phyloP scores from a whole-genome alignment of 2,888 invertebrate genomes.

The Hermaeophaga mercurialis region DNA sequence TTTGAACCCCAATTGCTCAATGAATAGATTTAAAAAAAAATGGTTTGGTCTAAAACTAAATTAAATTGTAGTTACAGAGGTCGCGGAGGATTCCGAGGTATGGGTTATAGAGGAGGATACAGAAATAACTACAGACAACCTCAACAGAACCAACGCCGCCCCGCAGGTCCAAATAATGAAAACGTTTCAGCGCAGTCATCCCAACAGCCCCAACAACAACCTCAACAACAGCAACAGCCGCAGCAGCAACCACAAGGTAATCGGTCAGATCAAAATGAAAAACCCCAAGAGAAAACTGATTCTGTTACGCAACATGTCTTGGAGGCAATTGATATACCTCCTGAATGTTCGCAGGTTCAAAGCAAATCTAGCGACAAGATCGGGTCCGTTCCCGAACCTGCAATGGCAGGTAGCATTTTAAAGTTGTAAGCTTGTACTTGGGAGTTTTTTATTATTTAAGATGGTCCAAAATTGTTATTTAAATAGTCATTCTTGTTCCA shows the following conservation, averaged over 20 bases:
- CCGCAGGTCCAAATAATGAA: conserved; percentile 8
- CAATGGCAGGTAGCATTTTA: conserved; percentile 33
- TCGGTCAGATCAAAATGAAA: conserved; percentile 63
- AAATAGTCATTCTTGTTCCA: no score
- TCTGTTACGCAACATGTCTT: conserved; percentile 19
- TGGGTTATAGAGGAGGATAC: conserved; percentile 57
- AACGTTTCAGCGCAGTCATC: not conserved
- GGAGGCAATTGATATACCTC: conserved; percentile 16
- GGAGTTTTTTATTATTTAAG: not conserved
- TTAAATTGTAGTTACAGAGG: conserved; percentile 65
- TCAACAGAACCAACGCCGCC: conserved; percentile 32
- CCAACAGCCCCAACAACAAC: conserved; percentile 14
- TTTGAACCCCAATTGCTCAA: no score
- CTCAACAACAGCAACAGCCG: conserved; percentile 18
- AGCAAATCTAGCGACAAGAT: not conserved
- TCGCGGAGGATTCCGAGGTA: conserved; percentile 64
- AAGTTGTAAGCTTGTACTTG: conserved; percentile 9
- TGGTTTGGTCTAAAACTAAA: no score
- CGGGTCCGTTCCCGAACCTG: conserved; percentile 32
- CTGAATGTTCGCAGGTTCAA: conserved; percentile 9
- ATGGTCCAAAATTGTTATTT: not conserved
- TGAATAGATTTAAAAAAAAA: no score
- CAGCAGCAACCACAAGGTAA: conserved; percentile 33
- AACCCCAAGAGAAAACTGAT: conserved; percentile 25
- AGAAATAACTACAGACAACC: conserved; percentile 56